Evolutionary conservation across 2,113 vertebrate genomes (phyloP), one percentile per base, ranked within the genome.

Genomic region (Trogon surrucura): DNA sequence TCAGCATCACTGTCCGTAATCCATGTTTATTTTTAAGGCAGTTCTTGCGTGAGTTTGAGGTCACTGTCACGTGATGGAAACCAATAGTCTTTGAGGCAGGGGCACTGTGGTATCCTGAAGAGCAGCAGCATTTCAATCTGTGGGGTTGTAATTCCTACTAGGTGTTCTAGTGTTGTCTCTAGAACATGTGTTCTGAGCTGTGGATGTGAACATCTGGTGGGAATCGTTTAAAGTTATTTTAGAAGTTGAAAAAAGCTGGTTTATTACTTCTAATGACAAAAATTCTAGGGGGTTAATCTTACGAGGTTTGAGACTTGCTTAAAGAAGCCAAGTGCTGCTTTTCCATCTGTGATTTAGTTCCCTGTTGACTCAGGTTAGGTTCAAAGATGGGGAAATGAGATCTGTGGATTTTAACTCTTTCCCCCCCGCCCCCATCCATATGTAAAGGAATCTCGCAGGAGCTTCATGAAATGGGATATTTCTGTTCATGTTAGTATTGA

Each of bases 111-210:
- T 69, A 58, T 61, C 36, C 45, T 85, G 9, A 81, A 57, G 56
- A 96, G 80, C 89, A 97, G 88, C 71, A 82, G 85, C 21, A 20
- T 93, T 94, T 96, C 71, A 66, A 0, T 95, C 90, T 90, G 45
- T 19, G 18, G 57, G 15, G 15, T 30, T 82, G 14, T 81, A 89
- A 62, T 88, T 94, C 92, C 84, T 85, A 73, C 6, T 92, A 80
- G 70, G 70, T 90, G 22, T 88, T 89, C 47, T 45, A 74, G 50
- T 91, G 83, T 80, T 92, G 51, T 53, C 78, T 96, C 74, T 73
- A 60, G 90, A 96, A 61, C 27, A 10, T 65, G 44, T 81, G 69
- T 93, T 94, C 75, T 96, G 57, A 83, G 51, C 84, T 90, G 65
- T 65, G 48, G 74, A 2, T 82, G 14, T 47, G 81, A 92, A 87